Base-by-base conservation (phyloP, 2,888 invertebrate genomes). In the Neria commutata region DNA sequence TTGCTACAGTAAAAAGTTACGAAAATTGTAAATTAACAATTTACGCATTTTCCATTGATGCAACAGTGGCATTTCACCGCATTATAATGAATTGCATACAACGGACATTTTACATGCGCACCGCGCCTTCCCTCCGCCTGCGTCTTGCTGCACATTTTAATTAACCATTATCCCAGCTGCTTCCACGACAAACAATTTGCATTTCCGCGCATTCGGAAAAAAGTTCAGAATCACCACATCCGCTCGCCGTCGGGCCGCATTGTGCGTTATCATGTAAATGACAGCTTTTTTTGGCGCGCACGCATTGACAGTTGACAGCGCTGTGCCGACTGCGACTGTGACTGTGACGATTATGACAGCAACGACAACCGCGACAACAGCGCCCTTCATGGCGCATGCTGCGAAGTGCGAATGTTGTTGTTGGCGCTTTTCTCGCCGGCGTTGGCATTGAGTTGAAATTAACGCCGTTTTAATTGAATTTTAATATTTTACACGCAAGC, bases 381-480 rank as follows among this genome's bases (percentile, higher is more conserved):
- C 21, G 24, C n/a, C 26, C 6, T 4, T n/a, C 2, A 14, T 14
- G 46, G 5, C 21, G 46, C 16, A 8, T 42, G 47, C 23, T 10
- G 21, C 29, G 8, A 49, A 49, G 49, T 14, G 26, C 29, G 19
- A 11, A 14, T 19, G 23, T 10, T 46, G 6, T 10, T 37, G 34
- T 33, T 17, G 23, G 11, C 54, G 59, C 56, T 11, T 56, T 58
- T 54, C 60, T 33, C 16, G 21, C 17, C 11, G 51, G 33, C 47
- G 47, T 45, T 56, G 54, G 33, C 53, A 51, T 60, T 58, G 52
- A 42, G 49, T 63, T 55, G 67, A 70, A 70, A 75, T 76, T 76
- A 76, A 74, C 75, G 75, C 71, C 66, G 68, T 72, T 74, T 77
- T 76, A 76, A 75, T 75, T 75, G 74, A 76, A 75, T 75, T 75